Evolutionary conservation across 2,888 invertebrate species (phyloP).

Genomic region (Chromoteleia sp.): DNA sequence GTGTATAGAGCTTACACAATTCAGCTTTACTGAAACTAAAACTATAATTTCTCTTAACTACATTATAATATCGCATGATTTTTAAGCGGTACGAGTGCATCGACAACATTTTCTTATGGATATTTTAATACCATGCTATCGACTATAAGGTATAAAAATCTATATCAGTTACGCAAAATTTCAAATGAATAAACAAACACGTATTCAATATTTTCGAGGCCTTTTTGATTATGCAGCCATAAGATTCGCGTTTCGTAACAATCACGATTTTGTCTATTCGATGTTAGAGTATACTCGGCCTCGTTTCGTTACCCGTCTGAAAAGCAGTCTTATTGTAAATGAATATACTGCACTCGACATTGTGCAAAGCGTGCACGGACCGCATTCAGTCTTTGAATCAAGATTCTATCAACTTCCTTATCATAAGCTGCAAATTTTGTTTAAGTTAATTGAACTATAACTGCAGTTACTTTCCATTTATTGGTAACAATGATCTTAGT

Average conservation of each 20-base stretch:
- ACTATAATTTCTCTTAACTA: too few relatives aligned
- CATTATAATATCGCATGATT: background rate
- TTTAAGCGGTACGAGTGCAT: too few relatives aligned
- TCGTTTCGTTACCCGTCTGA: conserved; percentile 50
- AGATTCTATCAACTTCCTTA: conserved; percentile 47
- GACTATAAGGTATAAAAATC: too few relatives aligned
- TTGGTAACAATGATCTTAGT: background rate
- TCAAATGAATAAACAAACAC: background rate
- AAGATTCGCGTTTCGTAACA: conserved; percentile 40
- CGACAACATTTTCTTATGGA: too few relatives aligned
- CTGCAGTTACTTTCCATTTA: background rate
- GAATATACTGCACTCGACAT: conserved; percentile 44
- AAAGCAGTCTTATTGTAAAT: conserved; percentile 63
- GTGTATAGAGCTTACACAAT: background rate
- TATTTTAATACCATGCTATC: too few relatives aligned
- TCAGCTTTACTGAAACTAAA: too few relatives aligned
- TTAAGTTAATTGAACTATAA: conserved; percentile 10
- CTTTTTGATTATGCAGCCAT: conserved; percentile 32
- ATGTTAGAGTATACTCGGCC: conserved; percentile 52
- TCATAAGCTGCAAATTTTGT: conserved; percentile 20
- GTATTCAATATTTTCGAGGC: background rate
- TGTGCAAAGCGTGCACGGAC: conserved; percentile 27
- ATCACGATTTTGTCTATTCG: conserved; percentile 44
- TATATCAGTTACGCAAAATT: too few relatives aligned
- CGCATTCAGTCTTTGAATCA: conserved; percentile 42